Conservation (phyloP, 2,797 vertebrate genomes). For the Microcaecilia unicolor region DNA sequence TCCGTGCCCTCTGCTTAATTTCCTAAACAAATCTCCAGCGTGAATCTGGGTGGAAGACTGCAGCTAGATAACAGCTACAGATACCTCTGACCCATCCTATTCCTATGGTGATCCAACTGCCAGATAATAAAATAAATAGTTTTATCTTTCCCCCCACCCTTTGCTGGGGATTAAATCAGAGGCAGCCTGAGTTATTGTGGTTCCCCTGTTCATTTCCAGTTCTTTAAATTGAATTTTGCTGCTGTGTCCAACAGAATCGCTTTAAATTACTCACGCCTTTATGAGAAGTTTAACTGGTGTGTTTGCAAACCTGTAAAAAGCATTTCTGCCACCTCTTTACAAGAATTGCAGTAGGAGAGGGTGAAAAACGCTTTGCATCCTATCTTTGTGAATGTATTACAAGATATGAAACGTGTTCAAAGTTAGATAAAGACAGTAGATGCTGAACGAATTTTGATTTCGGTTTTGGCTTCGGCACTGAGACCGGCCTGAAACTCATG, state of each 20-base stretch:
- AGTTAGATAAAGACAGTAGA: no score
- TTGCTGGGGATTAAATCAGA: conserved; percentile 34
- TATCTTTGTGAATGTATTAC: no score
- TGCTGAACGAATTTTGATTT: no score
- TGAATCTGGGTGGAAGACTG: conserved; percentile 14
- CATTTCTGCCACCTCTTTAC: no score
- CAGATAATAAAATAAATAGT: conserved; percentile 37
- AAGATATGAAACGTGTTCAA: no score
- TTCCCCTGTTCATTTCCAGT: conserved; percentile 33
- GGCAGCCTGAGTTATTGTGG: conserved; percentile 7
- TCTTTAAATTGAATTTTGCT: conserved; percentile 30
- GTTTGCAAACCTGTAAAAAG: conserved; percentile 41
- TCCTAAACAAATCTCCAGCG: conserved; percentile 3
- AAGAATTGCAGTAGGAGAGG: no score
- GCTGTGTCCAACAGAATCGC: conserved; percentile 15
- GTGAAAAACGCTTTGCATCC: no score
- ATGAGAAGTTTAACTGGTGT: conserved; percentile 2
- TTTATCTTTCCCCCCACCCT: no score
- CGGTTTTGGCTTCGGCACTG: no score
- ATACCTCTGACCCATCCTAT: conserved; percentile 25
- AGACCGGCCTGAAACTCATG: no score
- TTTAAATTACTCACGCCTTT: conserved; percentile 33
- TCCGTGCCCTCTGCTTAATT: neutral
- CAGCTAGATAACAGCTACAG: conserved; percentile 20
- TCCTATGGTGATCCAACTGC: conserved; percentile 29